Evolutionary conservation across 2,113 vertebrate species (phyloP), one percentile per base, ranked within the genome.

Genomic region (Bufo gargarizans): DNA sequence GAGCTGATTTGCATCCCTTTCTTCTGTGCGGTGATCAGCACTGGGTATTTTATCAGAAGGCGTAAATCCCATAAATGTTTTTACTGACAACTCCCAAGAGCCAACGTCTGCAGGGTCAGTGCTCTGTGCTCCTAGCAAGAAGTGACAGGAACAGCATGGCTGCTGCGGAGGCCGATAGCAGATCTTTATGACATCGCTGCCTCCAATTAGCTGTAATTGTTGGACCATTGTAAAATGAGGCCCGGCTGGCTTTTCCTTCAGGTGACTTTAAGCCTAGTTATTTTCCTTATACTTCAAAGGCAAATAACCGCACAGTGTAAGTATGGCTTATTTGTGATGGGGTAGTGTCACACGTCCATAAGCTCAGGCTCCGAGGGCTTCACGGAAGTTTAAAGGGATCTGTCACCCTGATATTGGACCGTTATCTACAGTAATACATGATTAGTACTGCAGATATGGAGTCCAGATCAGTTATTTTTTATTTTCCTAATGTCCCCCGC

Each of bases 51-150:
- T 12, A 55, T 22, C 20, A 56, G 20, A 56, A 74, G 50, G 11
- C 50, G 19, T 77, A 13, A 55, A 56, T 47, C 71, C 45, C 76
- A 53, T 50, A 55, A n/a, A 56, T 79, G n/a, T 33, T 79, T 56
- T 12, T 79, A 50, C 7, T 6, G 20, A 12, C 76, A 50, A 20
- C 53, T 53, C 47, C 14, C 61, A 16, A 77, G 50, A 47, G 74
- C 33, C 78, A 86, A 22, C 33, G 53, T 45, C 86, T 56, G 8
- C 53, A 4, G 77, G 86, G 86, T 87, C 86, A 87, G 47, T 61
- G 84, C 53, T 87, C 86, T 58, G 61, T 59, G 56, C 61, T 67
- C n/a, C 22, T 69, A 55, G 58, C 5, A 53, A 22, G 11, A 20
- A 53, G 9, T 53, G 53, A 53, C 53, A 53, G 53, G 9, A 53